These are phyloP conservation scores for Sericinus montela DNA, from an alignment of 2,888 invertebrate genomes.

Conservation along the genomic window DNA sequence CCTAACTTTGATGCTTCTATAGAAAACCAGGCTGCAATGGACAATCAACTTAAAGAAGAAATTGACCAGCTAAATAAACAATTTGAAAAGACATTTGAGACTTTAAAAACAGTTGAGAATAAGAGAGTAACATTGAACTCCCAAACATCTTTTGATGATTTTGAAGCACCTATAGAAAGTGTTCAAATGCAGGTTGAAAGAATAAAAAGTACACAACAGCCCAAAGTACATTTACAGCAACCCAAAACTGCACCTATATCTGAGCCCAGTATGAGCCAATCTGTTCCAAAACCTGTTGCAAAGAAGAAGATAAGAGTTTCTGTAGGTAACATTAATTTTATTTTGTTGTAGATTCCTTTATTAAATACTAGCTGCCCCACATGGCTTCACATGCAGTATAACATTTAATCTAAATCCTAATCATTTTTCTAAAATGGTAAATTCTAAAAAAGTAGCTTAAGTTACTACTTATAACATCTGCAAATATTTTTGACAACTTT, in stretches of 20 bases:
- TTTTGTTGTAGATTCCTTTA: too few species aligned
- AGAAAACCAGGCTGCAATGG: slow-evolving; percentile 43
- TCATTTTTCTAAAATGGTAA: too few species aligned
- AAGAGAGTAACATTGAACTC: slow-evolving; percentile 19
- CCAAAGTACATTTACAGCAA: background rate
- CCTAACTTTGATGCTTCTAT: slow-evolving; percentile 43
- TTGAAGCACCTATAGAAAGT: slow-evolving; percentile 30
- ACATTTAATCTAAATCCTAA: too few species aligned
- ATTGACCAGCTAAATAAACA: slow-evolving; percentile 67
- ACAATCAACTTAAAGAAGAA: slow-evolving; percentile 51
- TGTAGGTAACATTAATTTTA: slow-evolving; percentile 49
- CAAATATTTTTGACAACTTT: too few species aligned
- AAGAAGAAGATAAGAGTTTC: slow-evolving; percentile 63
- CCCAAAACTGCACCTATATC: background rate
- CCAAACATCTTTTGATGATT: slow-evolving; percentile 17
- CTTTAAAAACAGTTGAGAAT: slow-evolving; percentile 43
- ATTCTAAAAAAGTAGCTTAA: too few species aligned
- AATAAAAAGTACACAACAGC: slow-evolving; percentile 16
- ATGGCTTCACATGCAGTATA: too few species aligned
- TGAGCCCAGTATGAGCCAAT: slow-evolving; percentile 10
- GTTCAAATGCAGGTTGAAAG: slow-evolving; percentile 22
- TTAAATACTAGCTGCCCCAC: too few species aligned
- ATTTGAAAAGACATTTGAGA: slow-evolving; percentile 66
- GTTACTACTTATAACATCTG: too few species aligned
- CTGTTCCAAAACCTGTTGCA: slow-evolving; percentile 53